Conservation (phyloP, 1,140 invertebrate species). For the Aphaenogaster rudis region DNA sequence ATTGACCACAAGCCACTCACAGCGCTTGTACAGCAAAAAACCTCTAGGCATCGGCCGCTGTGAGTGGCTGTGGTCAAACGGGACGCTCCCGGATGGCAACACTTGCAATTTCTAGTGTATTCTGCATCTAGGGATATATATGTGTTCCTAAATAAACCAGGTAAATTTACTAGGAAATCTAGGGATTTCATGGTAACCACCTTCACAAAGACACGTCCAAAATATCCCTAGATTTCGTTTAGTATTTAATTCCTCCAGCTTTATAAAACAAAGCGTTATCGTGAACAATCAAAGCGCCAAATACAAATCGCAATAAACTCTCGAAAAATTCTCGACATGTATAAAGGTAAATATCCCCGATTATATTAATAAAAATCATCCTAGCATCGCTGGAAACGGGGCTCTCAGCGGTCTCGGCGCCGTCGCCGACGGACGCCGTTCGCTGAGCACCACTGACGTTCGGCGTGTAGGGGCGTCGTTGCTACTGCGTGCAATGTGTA, state of each 20-base stretch:
- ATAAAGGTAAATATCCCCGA: neutral
- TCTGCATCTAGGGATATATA: neutral
- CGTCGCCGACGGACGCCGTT: neutral
- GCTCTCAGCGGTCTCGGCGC: slow-evolving; percentile 11
- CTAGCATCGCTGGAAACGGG: slow-evolving; percentile 7
- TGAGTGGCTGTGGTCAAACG: no score
- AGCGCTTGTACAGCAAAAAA: no score
- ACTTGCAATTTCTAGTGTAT: neutral
- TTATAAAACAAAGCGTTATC: neutral
- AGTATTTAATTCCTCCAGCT: neutral
- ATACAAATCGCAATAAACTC: neutral
- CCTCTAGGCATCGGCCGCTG: no score
- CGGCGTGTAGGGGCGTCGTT: slow-evolving; percentile 82
- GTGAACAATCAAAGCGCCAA: neutral
- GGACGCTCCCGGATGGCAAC: no score
- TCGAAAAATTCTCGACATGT: neutral
- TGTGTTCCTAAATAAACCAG: neutral
- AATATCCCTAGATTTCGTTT: neutral
- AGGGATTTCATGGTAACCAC: neutral
- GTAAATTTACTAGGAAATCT: neutral
- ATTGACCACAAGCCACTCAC: no score
- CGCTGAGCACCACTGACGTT: slow-evolving; percentile 75
- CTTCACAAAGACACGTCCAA: neutral
- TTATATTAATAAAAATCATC: neutral
- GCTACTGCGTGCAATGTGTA: slow-evolving; percentile 83